Evolutionary conservation across 1,140 invertebrate genomes (phyloP).

Genomic region (Caerostris darwini): DNA sequence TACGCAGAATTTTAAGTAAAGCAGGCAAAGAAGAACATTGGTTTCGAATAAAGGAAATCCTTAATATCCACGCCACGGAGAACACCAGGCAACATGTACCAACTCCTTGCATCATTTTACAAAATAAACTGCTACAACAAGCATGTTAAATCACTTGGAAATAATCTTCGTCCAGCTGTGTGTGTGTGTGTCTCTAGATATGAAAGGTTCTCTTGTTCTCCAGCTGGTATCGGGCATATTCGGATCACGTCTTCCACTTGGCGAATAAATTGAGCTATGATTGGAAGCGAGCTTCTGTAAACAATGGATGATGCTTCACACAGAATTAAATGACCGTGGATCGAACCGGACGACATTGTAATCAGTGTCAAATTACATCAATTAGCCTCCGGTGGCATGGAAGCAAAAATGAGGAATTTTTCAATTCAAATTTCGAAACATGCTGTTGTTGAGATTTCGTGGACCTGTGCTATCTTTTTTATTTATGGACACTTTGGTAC

Average conservation of each 20-base stretch:
- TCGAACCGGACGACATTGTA: not conserved
- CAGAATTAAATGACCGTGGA: not conserved
- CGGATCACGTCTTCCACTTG: not conserved
- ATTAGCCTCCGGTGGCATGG: not conserved
- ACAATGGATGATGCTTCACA: not conserved
- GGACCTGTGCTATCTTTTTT: no score
- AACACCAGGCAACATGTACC: not conserved
- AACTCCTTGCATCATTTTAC: not conserved
- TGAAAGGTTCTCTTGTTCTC: not conserved
- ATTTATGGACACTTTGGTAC: no score
- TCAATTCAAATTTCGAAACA: not conserved
- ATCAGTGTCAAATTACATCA: conserved; percentile 6
- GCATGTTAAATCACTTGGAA: conserved; percentile 10
- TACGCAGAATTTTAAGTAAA: not conserved
- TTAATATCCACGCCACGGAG: not conserved
- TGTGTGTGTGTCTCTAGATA: not conserved
- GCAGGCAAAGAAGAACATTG: not conserved
- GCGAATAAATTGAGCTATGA: not conserved
- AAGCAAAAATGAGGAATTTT: not conserved
- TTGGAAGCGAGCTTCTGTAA: not conserved
- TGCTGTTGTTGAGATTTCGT: no score
- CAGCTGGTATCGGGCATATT: not conserved
- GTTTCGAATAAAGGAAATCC: not conserved
- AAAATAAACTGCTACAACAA: not conserved
- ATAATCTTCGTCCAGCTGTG: not conserved